Percentiles rank a stretch among this genome's conserved stretches.
These are phyloP conservation scores for Callinectes sapidus DNA, from an alignment of 2,888 invertebrate genomes.

Conservation along the genomic window DNA sequence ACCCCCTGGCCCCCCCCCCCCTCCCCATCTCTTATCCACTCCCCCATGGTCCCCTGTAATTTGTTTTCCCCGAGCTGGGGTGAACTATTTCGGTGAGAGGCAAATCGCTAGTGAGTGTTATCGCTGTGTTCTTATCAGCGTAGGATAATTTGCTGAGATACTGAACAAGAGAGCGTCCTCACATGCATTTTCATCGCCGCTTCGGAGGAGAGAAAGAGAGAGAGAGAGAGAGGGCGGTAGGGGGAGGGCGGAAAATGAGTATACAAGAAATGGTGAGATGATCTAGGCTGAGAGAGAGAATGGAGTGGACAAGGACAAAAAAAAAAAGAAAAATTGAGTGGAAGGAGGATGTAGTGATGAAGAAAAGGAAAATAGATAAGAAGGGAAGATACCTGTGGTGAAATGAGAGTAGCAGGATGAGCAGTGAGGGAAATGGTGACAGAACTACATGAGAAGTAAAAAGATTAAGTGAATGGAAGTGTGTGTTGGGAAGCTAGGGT, in stretches of 20 bases:
- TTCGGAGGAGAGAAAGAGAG: neutral
- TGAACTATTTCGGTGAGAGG: constrained; percentile 21
- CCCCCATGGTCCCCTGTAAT: neutral
- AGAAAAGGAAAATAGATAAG: neutral
- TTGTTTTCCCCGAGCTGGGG: neutral
- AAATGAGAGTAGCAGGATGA: neutral
- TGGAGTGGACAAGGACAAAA: neutral
- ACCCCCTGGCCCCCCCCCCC: neutral
- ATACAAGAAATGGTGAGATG: neutral
- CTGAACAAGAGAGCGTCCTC: neutral
- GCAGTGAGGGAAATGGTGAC: neutral
- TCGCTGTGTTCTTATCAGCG: neutral
- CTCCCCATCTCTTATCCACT: neutral
- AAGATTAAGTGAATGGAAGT: neutral
- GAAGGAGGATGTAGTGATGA: neutral
- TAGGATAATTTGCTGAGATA: constrained; percentile 8
- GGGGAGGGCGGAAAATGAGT: neutral
- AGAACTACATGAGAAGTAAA: neutral
- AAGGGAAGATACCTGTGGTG: neutral
- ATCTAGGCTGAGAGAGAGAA: no score
- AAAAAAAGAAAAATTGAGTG: neutral
- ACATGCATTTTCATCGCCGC: neutral
- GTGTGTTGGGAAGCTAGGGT: neutral
- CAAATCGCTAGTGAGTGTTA: constrained; percentile 22
- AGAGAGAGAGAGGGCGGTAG: neutral